Evolutionary conservation across 2,113 vertebrate species (phyloP).

Genomic region (Hippocampus guttulatus): DNA sequence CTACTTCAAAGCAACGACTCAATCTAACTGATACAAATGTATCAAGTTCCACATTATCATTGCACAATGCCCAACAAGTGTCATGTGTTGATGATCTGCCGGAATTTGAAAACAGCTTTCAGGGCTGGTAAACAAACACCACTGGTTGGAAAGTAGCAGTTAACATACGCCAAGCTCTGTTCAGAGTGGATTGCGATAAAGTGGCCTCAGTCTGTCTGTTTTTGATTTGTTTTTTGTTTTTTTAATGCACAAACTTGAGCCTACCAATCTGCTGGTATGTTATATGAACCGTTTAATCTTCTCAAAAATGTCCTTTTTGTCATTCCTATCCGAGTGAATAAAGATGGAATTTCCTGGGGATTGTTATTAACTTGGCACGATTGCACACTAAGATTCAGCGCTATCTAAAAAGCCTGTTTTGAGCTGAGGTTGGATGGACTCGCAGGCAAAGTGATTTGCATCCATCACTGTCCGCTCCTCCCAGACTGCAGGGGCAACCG

Average conservation of each 20-base stretch:
- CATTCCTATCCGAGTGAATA: slow-evolving; percentile 1
- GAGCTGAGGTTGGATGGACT: slow-evolving; percentile 26
- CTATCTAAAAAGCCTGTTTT: slow-evolving; percentile 20
- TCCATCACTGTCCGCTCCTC: slow-evolving; percentile 61
- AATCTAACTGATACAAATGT: too few relatives aligned
- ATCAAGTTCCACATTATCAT: too few relatives aligned
- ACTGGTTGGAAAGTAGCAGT: slow-evolving; percentile 1
- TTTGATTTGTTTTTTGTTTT: not conserved
- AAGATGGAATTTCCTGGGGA: not conserved
- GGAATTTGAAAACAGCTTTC: not conserved
- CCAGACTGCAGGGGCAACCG: slow-evolving; percentile 31
- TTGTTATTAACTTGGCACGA: not conserved
- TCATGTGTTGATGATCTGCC: too few relatives aligned
- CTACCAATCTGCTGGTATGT: not conserved
- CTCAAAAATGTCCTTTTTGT: not conserved
- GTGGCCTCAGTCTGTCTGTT: not conserved
- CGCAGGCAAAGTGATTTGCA: slow-evolving; percentile 58
- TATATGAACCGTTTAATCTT: not conserved
- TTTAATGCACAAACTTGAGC: not conserved
- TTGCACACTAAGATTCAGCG: not conserved
- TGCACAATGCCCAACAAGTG: too few relatives aligned
- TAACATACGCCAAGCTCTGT: not conserved
- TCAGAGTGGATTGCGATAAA: not conserved
- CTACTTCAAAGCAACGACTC: too few relatives aligned
- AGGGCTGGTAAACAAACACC: slow-evolving; percentile 6